Evolutionary conservation across 2,888 invertebrate species (phyloP).

Genomic region (Limnephilus rhombicus): DNA sequence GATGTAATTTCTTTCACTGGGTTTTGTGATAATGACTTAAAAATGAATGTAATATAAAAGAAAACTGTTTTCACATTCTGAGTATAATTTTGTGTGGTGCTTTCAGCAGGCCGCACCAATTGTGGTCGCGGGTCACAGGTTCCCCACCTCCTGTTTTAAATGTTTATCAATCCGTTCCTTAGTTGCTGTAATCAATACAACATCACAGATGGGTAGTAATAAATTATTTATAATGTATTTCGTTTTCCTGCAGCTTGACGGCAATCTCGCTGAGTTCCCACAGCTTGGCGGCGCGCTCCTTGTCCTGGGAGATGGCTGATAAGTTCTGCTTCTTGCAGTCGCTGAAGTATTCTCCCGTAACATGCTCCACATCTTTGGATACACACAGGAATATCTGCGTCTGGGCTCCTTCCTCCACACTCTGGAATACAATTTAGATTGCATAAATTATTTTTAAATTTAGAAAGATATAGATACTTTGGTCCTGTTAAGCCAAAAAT

Average conservation of each 20-base stretch:
- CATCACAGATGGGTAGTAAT: neutral
- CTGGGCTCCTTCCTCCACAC: constrained; percentile 79
- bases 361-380: constrained; percentile 78
- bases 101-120: no score
- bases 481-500: no score
- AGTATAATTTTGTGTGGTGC: no score
- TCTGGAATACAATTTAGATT: constrained; percentile 68
- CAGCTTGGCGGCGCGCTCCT: constrained; percentile 77
- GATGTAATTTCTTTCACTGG: no score
- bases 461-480: no score
- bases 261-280: constrained; percentile 82
- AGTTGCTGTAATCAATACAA: neutral
- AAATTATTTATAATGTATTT: constrained; percentile 54
- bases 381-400: constrained; percentile 80
- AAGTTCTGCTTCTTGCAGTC: constrained; percentile 68
- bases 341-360: constrained; percentile 80
- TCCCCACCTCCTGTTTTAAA: neutral
- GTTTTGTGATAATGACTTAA: no score
- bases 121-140: no score
- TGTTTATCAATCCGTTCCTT: neutral
- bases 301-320: constrained; percentile 43
- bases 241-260: constrained; percentile 69
- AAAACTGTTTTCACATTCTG: no score
- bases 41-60: no score
- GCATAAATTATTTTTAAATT: constrained; percentile 67